phyloP scores from a whole-genome alignment of 2,113 vertebrate genomes.

The chimpanzee (Pan troglodytes) region NHGRI_mPanTro3-v2.1_pri NC_086015.1:189749501-189750000 shows the following conservation, averaged over 20 bases:
- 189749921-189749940: no score
- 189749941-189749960: no score
- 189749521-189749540: neutral
- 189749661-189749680: neutral
- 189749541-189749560: neutral
- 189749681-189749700: neutral
- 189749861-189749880: no score
- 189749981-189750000: no score
- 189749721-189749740: neutral
- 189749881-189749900: no score
- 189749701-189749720: neutral
- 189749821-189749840: no score
- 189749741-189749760: neutral
- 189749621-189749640: neutral
- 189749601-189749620: neutral
- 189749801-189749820: no score
- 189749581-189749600: neutral
- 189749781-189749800: neutral
- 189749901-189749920: no score
- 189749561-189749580: neutral
- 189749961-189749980: no score
- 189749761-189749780: neutral
- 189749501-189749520: conserved; percentile 1
- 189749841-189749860: no score
- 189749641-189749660: neutral